These are phyloP conservation scores for Chaetophractus vellerosus DNA, from an alignment of 2,797 vertebrate genomes.

Conservation along the genomic window DNA sequence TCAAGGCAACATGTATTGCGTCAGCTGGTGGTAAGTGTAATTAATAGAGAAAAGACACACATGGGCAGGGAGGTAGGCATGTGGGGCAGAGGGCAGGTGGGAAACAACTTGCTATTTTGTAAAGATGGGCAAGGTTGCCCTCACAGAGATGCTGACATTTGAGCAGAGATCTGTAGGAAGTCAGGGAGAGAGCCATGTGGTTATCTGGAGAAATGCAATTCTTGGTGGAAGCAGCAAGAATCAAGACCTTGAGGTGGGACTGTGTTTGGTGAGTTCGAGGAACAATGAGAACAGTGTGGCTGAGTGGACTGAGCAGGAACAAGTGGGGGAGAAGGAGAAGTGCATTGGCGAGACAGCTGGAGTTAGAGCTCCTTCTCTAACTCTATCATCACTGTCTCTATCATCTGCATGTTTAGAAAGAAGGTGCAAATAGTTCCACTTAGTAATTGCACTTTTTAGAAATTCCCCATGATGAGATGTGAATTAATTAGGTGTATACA, in stretches of 20 bases:
- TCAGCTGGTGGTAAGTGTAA: background rate
- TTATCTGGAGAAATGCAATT: background rate
- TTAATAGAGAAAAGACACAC: background rate
- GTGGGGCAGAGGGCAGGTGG: background rate
- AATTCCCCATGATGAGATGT: background rate
- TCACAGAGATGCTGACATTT: background rate
- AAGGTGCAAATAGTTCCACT: background rate
- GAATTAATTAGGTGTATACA: background rate
- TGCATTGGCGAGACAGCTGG: background rate
- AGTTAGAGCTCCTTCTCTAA: fast-evolving
- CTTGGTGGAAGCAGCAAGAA: background rate
- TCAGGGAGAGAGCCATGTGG: background rate
- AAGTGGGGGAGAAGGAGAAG: too few species aligned
- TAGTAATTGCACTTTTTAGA: background rate
- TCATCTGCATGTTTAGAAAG: background rate
- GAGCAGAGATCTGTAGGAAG: background rate
- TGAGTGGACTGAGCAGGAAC: background rate
- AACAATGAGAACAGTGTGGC: too few species aligned
- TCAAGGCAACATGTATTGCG: background rate
- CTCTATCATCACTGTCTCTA: background rate
- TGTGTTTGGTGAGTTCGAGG: background rate
- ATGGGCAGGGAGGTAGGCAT: background rate
- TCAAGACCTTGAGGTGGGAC: background rate
- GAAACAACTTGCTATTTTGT: background rate
- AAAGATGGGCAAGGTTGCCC: background rate